Evolutionary conservation across 2,888 invertebrate genomes (phyloP).

Genomic region (Mactromeris polynyma): DNA sequence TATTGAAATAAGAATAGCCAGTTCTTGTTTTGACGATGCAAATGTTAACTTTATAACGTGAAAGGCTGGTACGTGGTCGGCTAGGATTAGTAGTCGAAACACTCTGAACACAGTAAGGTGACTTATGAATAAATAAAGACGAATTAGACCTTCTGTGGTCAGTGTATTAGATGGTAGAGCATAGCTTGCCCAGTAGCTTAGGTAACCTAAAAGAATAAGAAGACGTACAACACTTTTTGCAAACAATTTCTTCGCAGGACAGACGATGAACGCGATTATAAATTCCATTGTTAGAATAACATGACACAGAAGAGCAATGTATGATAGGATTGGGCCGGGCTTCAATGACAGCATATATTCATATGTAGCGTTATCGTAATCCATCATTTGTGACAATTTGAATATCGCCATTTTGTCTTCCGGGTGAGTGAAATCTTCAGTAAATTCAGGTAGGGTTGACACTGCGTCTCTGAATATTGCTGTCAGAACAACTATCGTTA

Average conservation of each 20-base stretch:
- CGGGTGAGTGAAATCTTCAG: background rate
- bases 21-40: conserved; percentile 19
- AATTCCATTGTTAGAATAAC: conserved; percentile 26
- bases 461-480: conserved; percentile 2
- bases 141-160: too few relatives aligned
- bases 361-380: background rate
- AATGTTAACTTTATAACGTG: conserved; percentile 38
- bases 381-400: conserved; percentile 8
- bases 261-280: background rate
- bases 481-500: conserved; percentile 19
- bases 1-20: conserved; percentile 30
- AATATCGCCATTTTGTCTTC: background rate
- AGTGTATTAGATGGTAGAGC: background rate
- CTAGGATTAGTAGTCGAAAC: conserved; percentile 24
- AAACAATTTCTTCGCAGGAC: conserved; percentile 19
- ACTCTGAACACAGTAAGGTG: conserved; percentile 16
- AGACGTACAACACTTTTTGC: background rate
- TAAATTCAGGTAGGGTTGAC: conserved; percentile 2
- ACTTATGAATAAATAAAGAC: background rate
- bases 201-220: background rate
- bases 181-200: background rate
- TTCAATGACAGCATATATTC: background rate
- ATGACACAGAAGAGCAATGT: background rate
- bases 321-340: background rate
- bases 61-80: conserved; percentile 34